Evolutionary conservation across 1,140 invertebrate species (phyloP), one percentile per base, ranked within the genome.

Genomic region (Pollicipes pollicipes): DNA sequence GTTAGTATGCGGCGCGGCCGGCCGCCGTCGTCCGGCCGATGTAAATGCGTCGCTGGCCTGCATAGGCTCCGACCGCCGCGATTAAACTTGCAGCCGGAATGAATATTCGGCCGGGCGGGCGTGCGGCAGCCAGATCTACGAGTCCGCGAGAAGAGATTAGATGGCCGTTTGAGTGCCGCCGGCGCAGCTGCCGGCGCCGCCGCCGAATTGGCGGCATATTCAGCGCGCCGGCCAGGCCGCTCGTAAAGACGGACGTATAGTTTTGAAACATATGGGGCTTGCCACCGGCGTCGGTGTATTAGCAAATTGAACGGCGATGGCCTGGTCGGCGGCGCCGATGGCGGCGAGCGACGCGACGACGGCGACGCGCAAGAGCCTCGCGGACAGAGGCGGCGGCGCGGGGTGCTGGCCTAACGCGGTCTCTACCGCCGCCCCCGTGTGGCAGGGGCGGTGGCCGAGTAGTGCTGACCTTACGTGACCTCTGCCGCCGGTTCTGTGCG

Each of bases 11-110:
- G 17, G 45, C 45, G 45, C 45, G 45, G 8, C 45, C 13, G 45
- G 13, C 13, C 17, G 45, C 8, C 45, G 17, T 10, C 45, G 45
- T 10, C 45, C 10, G 10, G 45, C 21, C 45, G 45, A 24, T 24
- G 45, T 10, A 10, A 10, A 24, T 58, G 10, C 45, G 13, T 21
- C 45, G 13, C 13, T 24, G 13, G 45, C 45, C 45, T n/a, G 45
- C 32, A 35, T 35, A 35, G 32, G 32, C 32, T 16, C 4, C 8
- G 13, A 21, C 45, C n/a, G 10, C 10, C 45, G 10, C 45, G 45
- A 58, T 58, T 58, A 58, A 58, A 58, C 45, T 58, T 58, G 45
- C 45, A 58, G 45, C 24, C 45, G 45, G 45, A 58, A 58, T 58
- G 45, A 58, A 58, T 58, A 58, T 58, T 58, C 45, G 45, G 13